Conservation (phyloP, 2,113 vertebrate genomes). For the Zapornia atra region DNA sequence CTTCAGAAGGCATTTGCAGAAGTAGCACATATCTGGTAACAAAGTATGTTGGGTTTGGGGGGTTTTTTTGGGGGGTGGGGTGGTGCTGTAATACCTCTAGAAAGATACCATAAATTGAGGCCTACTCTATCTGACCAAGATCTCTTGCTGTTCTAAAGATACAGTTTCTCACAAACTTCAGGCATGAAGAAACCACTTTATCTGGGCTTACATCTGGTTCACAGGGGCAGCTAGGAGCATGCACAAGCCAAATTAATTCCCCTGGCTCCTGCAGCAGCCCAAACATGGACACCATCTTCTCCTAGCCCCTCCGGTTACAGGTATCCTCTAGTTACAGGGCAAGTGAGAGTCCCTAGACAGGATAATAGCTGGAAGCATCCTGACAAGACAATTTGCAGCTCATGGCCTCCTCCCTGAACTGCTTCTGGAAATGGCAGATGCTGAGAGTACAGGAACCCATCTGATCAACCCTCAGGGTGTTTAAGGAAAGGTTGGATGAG, state of each 20-base stretch:
- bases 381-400: background rate
- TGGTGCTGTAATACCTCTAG: background rate
- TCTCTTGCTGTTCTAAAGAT: background rate
- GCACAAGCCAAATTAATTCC: background rate
- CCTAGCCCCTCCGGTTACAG: background rate
- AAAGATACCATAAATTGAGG: background rate
- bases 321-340: background rate
- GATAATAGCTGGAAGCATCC: background rate
- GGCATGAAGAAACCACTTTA: background rate
- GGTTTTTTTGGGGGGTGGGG: too few species aligned
- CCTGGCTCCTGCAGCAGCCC: background rate
- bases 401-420: background rate
- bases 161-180: background rate
- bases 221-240: background rate
- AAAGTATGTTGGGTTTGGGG: background rate
- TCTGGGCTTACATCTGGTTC: background rate
- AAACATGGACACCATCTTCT: background rate
- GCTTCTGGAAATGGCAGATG: constrained; percentile 24
- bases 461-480: background rate
- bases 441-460: background rate
- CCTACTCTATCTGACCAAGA: background rate
- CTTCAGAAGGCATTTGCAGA: background rate
- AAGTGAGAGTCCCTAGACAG: background rate
- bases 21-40: background rate
- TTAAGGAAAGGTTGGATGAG: too few species aligned